Evolutionary conservation across 2,888 invertebrate species (phyloP), one percentile per base, ranked within the genome.

Genomic region (Dorcus hopei): DNA sequence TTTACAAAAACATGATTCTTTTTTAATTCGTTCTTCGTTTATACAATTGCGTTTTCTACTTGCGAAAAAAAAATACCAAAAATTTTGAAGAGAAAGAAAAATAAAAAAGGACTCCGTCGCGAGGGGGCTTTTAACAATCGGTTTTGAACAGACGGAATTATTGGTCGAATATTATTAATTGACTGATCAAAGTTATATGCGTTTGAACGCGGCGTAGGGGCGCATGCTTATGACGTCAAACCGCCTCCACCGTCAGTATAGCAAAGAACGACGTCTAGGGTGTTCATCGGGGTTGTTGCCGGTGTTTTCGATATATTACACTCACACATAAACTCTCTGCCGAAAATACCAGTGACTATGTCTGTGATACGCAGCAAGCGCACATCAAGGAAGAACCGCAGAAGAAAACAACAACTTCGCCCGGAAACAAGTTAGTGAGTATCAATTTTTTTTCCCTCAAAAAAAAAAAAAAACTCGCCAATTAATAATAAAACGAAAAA

Each of bases 191-290:
- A 61, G 64, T 67, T 65, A 65, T 64, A 64, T 63, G 66, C 68
- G 67, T 67, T 67, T 66, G 62, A 62, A 64, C 57, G 50, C 45
- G 65, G 65, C 63, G 58, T 64, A 9, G 26, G 59, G 52, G 64
- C 67, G 68, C 68, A 66, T 65, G 68, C 63, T 51, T 64, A 65
- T 75, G 74, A 76, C 76, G 76, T 75, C 76, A 76, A 74, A 66
- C 71, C 72, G 73, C 74, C 74, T 74, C 76, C 75, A 74, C 74
- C 71, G 70, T 73, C 71, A 74, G 74, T 75, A 72, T 72, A 72
- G 70, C 66, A 65, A 68, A 63, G 70, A 69, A 70, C 70, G 72
- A 74, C 72, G 71, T 66, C 66, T 68, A 65, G 70, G 71, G 68
- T 68, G 66, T 65, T 70, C 65, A 69, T 64, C 66, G 67, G 68